phyloP scores from a whole-genome alignment of 1,140 invertebrate species.

The Euura lappo region DNA sequence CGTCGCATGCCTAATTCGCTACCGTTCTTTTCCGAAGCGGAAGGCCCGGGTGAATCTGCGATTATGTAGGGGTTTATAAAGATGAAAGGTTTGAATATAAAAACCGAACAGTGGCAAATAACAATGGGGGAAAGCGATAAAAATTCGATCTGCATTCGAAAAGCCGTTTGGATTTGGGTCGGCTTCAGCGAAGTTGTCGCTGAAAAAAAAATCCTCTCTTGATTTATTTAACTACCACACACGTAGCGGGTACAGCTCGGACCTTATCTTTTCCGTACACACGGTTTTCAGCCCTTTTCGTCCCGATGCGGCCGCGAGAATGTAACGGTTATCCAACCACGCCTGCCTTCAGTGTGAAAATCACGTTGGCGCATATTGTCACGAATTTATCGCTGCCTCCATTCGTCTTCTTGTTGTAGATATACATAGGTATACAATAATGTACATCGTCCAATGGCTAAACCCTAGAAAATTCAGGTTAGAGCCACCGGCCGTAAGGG shows the following conservation, averaged over 20 bases:
- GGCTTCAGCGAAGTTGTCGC: slow-evolving; percentile 11
- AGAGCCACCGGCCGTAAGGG: too few relatives aligned
- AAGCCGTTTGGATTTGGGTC: background rate
- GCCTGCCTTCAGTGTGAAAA: background rate
- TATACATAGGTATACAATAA: background rate
- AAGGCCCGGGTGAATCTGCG: too few relatives aligned
- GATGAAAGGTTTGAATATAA: background rate
- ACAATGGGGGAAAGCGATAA: slow-evolving; percentile 2
- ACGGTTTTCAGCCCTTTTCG: slow-evolving; percentile 16
- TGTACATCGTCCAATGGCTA: too few relatives aligned
- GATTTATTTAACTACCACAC: slow-evolving; percentile 31
- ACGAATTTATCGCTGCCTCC: background rate
- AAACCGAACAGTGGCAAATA: background rate
- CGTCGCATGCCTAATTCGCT: too few relatives aligned
- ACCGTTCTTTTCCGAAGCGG: too few relatives aligned
- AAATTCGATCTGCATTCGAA: slow-evolving; percentile 18
- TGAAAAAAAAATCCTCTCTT: slow-evolving; percentile 17
- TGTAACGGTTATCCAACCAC: background rate
- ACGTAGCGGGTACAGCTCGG: slow-evolving; percentile 23
- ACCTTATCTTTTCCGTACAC: slow-evolving; percentile 19
- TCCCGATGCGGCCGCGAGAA: slow-evolving; percentile 17
- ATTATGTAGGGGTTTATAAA: background rate
- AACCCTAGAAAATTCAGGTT: too few relatives aligned
- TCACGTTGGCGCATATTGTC: background rate
- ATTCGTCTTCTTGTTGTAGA: background rate